phyloP scores from a whole-genome alignment of 1,140 invertebrate genomes.

The Bombus pascuorum region DNA sequence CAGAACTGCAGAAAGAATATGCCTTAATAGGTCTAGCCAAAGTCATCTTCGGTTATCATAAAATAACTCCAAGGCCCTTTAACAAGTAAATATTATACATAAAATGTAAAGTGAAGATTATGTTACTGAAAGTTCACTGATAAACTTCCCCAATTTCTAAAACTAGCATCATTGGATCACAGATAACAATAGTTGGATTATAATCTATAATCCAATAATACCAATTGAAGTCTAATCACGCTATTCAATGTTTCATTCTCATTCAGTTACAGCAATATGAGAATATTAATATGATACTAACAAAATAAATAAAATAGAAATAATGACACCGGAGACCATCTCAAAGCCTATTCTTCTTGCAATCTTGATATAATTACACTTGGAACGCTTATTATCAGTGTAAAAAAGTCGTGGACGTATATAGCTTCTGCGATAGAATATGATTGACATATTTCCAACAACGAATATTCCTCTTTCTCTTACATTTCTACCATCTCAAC shows the following conservation, averaged over 20 bases:
- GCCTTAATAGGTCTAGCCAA: too few relatives aligned
- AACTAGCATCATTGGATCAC: too few relatives aligned
- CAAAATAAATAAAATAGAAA: background rate
- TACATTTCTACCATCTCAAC: conserved; percentile 2
- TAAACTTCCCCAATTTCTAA: background rate
- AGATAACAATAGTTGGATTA: too few relatives aligned
- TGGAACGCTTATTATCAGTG: conserved; percentile 57
- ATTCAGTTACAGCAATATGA: background rate
- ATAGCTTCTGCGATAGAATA: conserved; percentile 64
- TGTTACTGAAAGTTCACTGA: background rate
- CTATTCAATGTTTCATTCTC: background rate
- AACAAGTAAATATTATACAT: background rate
- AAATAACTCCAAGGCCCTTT: background rate
- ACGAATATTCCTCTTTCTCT: conserved; percentile 49
- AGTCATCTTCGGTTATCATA: background rate
- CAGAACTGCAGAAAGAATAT: background rate
- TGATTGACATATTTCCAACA: conserved; percentile 65
- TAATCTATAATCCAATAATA: background rate
- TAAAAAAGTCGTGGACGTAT: conserved; percentile 72
- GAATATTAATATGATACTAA: background rate
- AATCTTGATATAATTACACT: conserved; percentile 26
- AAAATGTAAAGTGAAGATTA: background rate
- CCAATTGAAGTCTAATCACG: background rate
- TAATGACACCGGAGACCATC: background rate
- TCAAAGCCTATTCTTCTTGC: background rate